Conservation (phyloP, 2,113 vertebrate genomes). For the Laticauda colubrina region DNA sequence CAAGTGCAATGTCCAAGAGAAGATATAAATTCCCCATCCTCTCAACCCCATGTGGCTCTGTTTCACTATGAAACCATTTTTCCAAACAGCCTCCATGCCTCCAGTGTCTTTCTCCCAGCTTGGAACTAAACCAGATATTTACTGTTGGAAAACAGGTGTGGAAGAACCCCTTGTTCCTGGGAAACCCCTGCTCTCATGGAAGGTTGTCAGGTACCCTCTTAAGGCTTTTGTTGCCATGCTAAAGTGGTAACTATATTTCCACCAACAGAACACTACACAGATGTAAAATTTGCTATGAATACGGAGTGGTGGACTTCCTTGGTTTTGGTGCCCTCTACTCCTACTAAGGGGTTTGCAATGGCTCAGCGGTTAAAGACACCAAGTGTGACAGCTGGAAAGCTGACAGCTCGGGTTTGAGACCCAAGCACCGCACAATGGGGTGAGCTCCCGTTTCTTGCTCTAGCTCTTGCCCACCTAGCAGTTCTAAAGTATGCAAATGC, state of each 20-base stretch:
- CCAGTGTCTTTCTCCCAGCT: too few species aligned
- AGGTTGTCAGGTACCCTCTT: not conserved
- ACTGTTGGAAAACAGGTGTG: not conserved
- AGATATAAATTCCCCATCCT: too few species aligned
- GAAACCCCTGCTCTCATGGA: not conserved
- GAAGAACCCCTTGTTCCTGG: not conserved
- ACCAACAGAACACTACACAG: not conserved
- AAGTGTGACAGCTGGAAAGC: not conserved
- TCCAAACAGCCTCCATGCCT: too few species aligned
- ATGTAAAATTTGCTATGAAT: not conserved
- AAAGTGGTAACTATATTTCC: not conserved
- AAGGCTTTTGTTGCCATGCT: not conserved
- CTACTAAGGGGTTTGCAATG: not conserved
- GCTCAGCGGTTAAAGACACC: not conserved
- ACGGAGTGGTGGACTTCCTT: not conserved
- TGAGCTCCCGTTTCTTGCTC: not conserved
- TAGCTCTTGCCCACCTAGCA: not conserved
- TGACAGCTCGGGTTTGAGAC: not conserved
- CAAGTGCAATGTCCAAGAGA: too few species aligned
- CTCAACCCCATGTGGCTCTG: too few species aligned
- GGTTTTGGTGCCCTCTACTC: not conserved
- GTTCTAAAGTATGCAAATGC: not conserved
- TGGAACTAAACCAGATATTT: too few species aligned
- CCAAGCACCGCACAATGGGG: rapidly evolving
- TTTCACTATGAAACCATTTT: too few species aligned